Evolutionary conservation across 2,113 vertebrate species (phyloP).

Genomic region (Channa argus): DNA sequence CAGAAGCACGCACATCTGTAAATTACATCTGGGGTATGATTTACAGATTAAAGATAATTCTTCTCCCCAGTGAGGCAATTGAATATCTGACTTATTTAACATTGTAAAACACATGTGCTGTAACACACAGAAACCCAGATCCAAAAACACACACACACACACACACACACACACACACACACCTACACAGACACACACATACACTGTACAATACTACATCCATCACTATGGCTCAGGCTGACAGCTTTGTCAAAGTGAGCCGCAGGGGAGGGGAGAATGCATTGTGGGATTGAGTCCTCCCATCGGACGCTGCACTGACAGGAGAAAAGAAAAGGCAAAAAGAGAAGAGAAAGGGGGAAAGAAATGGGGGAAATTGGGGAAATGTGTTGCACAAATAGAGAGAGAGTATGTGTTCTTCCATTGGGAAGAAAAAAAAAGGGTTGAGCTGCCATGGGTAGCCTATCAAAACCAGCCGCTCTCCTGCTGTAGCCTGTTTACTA

Average conservation of each 20-base stretch:
- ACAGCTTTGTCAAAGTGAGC: constrained; percentile 77
- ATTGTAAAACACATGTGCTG: constrained; percentile 20
- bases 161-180: constrained; percentile 1
- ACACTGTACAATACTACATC: constrained; percentile 59
- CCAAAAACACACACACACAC: background rate
- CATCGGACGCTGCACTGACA: constrained; percentile 66
- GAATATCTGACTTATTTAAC: background rate
- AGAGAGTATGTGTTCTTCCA: constrained; percentile 14
- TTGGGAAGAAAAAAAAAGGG: constrained; percentile 23
- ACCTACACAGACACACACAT: constrained; percentile 9
- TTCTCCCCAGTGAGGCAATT: constrained; percentile 8
- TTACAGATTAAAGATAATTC: constrained; percentile 7
- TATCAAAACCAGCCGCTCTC: constrained; percentile 70
- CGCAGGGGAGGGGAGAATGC: constrained; percentile 68
- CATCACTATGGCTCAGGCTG: constrained; percentile 67
- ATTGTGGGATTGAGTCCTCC: constrained; percentile 76
- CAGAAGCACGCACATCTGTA: background rate
- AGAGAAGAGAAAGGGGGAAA: constrained; percentile 9
- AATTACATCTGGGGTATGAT: background rate
- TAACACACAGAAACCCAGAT: background rate
- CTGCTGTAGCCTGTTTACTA: constrained; percentile 66
- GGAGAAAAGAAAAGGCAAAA: constrained; percentile 44
- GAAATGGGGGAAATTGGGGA: constrained; percentile 14
- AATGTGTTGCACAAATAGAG: constrained; percentile 34
- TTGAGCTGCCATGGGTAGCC: constrained; percentile 56